Percentiles rank a stretch among this genome's conserved stretches.
Evolutionary conservation across 1,140 invertebrate genomes (phyloP).

Genomic region (Fragariocoptes setiger): DNA sequence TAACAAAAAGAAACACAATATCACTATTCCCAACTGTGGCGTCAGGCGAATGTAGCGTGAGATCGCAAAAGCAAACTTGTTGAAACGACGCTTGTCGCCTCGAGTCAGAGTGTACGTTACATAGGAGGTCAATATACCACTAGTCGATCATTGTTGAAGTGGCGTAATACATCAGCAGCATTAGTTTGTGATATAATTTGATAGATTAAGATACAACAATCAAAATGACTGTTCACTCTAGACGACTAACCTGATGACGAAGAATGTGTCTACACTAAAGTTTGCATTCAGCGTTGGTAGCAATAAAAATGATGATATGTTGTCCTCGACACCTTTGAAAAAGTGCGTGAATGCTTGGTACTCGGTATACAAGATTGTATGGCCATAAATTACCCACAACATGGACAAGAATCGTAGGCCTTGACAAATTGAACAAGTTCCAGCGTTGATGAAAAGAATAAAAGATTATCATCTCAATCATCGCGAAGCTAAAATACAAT

Average conservation of each 20-base stretch:
- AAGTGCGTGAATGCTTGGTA: conserved; percentile 4
- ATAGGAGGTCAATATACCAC: conserved; percentile 8
- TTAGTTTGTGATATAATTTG: too few relatives aligned
- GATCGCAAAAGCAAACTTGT: conserved; percentile 4
- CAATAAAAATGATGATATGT: conserved; percentile 8
- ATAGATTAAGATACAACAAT: neutral
- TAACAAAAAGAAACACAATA: conserved; percentile 8
- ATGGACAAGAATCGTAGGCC: conserved; percentile 49
- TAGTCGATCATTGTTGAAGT: too few relatives aligned
- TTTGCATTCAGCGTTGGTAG: conserved; percentile 9
- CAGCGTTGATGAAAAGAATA: too few relatives aligned
- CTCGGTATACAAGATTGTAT: conserved; percentile 21
- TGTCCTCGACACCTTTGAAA: conserved; percentile 4
- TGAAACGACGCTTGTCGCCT: conserved; percentile 6
- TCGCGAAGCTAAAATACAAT: too few relatives aligned
- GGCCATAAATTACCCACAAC: conserved; percentile 68
- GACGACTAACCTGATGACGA: conserved; percentile 8
- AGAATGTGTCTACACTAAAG: conserved; percentile 10
- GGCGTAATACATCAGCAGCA: too few relatives aligned
- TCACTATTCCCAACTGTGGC: conserved; percentile 8
- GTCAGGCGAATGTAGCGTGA: conserved; percentile 9
- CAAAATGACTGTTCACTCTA: neutral
- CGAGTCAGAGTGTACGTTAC: conserved; percentile 8
- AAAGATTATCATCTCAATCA: too few relatives aligned
- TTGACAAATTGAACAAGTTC: too few relatives aligned